Conservation (phyloP, 2,113 vertebrate species). For the Salvelinus namaycush region DNA sequence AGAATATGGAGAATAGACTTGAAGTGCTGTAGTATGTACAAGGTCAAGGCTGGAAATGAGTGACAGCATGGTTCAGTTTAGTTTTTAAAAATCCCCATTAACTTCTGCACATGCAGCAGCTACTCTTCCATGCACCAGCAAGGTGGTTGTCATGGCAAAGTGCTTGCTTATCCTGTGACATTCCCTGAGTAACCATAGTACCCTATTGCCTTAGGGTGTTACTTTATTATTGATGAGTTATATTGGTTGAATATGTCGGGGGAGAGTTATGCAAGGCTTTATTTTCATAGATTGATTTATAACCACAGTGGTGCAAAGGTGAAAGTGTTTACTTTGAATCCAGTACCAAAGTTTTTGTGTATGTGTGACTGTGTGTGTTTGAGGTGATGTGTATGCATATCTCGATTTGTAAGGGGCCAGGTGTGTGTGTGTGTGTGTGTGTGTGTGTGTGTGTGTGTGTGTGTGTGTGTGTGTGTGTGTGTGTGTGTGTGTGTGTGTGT, state of each 20-base stretch:
- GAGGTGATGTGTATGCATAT: not conserved
- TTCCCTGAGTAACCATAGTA: not conserved
- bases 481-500: too few species aligned
- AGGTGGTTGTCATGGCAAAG: too few species aligned
- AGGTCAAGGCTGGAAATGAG: too few species aligned
- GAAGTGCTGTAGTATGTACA: too few species aligned
- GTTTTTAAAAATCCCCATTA: too few species aligned
- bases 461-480: too few species aligned
- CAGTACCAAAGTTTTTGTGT: not conserved
- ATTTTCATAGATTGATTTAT: slow-evolving; percentile 40
- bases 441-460: too few species aligned
- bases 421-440: too few species aligned
- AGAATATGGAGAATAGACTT: too few species aligned
- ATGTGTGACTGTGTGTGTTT: not conserved
- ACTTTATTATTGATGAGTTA: slow-evolving; percentile 28
- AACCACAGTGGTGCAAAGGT: slow-evolving; percentile 5
- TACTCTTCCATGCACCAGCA: too few species aligned
- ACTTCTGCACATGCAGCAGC: too few species aligned
- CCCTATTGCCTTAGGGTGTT: not conserved
- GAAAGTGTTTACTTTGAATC: slow-evolving; percentile 5
- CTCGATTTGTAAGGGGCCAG: not conserved
- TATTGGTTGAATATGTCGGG: slow-evolving; percentile 24
- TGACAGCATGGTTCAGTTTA: too few species aligned
- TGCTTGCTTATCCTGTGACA: not conserved
- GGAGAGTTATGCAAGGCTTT: slow-evolving; percentile 14